Evolutionary conservation across 2,888 invertebrate species (phyloP).

Genomic region (Drosophila neonasuta): DNA sequence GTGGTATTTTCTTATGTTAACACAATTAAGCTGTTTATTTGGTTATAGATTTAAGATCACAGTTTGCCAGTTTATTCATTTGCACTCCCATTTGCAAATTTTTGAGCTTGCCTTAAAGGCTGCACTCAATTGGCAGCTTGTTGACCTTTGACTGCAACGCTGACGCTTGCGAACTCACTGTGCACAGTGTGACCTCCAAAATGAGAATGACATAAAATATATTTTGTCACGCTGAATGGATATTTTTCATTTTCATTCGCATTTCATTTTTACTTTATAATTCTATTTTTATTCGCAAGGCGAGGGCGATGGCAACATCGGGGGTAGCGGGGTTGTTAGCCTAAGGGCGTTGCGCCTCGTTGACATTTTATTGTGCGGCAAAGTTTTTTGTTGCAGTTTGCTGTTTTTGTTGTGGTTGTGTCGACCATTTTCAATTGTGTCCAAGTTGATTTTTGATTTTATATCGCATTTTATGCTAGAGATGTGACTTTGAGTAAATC

Average conservation of each 20-base stretch:
- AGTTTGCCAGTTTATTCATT: background rate
- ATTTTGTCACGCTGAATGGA: conserved; percentile 27
- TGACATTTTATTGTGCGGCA: conserved; percentile 45
- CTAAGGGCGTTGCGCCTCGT: conserved; percentile 41
- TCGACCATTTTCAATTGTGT: conserved; percentile 41
- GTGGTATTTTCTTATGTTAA: conserved; percentile 28
- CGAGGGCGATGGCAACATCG: background rate
- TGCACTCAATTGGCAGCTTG: conserved; percentile 39
- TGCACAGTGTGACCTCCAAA: conserved; percentile 47
- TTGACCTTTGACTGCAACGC: conserved; percentile 53
- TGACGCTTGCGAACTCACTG: conserved; percentile 20
- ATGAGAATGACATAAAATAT: conserved; percentile 33
- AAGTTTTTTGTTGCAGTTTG: conserved; percentile 16
- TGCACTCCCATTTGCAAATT: background rate
- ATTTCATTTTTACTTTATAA: conserved; percentile 22
- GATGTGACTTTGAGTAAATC: conserved; percentile 19
- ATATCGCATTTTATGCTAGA: background rate
- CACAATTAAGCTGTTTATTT: background rate
- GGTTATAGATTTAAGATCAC: background rate
- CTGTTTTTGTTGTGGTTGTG: conserved; percentile 30
- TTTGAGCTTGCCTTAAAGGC: background rate
- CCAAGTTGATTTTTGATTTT: conserved; percentile 19
- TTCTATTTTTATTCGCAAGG: conserved; percentile 45
- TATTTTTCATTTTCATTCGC: conserved; percentile 11
- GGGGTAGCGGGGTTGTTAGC: conserved; percentile 22